A percentile compares a stretch with the other conserved stretches of the same genome.
Conservation (phyloP, 2,888 invertebrate genomes). For the Drosophila silvestris region DNA sequence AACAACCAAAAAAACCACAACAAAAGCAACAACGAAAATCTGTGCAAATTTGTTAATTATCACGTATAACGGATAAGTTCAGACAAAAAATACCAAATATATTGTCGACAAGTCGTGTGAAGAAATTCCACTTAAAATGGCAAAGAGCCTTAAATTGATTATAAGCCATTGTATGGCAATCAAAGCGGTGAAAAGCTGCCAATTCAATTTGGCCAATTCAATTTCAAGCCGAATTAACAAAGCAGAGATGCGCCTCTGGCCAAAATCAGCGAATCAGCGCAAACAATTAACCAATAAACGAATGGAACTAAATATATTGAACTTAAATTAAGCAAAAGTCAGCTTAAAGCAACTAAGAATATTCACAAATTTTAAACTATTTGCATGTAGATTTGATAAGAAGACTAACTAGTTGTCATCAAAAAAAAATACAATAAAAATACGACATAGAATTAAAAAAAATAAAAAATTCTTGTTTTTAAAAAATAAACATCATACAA, state of each 20-base stretch:
- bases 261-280: neutral
- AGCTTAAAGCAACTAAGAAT: neutral
- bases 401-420: neutral
- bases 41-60: constrained; percentile 71
- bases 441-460: neutral
- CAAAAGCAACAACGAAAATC: constrained; percentile 18
- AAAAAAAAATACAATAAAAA: neutral
- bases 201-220: constrained; percentile 18
- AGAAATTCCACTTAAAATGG: constrained; percentile 30
- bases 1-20: constrained; percentile 1
- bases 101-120: constrained; percentile 38
- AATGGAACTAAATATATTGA: neutral
- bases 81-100: constrained; percentile 3
- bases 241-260: neutral
- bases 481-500: neutral
- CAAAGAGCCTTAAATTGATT: constrained; percentile 23
- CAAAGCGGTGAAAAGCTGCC: constrained; percentile 8
- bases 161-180: constrained; percentile 9
- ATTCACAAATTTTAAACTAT: neutral
- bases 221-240: neutral
- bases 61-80: constrained; percentile 52
- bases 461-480: neutral
- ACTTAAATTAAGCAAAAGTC: neutral
- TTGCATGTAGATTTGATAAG: neutral
- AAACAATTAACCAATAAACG: neutral